Conservation (phyloP, 2,797 vertebrate genomes). For the Melanotaenia pygmaea region DNA sequence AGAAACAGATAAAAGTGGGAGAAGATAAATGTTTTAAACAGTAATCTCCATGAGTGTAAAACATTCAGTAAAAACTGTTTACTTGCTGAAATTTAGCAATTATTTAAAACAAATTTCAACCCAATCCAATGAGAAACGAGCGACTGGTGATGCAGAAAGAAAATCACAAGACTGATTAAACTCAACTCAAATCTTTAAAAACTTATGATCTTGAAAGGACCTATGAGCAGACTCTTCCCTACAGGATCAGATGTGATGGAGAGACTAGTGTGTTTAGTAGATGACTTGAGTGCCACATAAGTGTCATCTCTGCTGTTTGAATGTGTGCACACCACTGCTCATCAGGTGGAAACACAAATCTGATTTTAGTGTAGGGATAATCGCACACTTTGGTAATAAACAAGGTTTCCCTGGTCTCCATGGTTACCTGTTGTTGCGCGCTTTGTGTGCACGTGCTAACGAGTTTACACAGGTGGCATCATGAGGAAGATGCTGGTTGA, state of each 20-base stretch:
- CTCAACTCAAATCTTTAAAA: not conserved
- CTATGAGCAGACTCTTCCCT: not conserved
- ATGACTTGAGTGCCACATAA: too few relatives aligned
- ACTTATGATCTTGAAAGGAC: not conserved
- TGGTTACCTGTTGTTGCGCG: not conserved
- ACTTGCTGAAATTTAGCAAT: not conserved
- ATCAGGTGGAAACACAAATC: not conserved
- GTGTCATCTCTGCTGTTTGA: not conserved
- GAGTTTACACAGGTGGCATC: conserved; percentile 47
- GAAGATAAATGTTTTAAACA: too few relatives aligned
- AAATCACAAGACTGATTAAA: not conserved
- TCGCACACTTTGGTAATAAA: not conserved
- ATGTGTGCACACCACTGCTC: not conserved
- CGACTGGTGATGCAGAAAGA: not conserved
- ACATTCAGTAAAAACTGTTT: not conserved
- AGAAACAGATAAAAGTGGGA: too few relatives aligned
- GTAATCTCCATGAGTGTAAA: not conserved
- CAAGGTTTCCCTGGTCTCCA: conserved; percentile 1
- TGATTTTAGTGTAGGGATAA: conserved; percentile 3
- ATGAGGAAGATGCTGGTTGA: conserved; percentile 13
- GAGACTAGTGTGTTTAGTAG: not conserved
- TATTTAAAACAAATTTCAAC: not conserved
- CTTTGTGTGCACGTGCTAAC: conserved; percentile 16
- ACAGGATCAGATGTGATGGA: not conserved
- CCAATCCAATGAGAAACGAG: not conserved